These are phyloP conservation scores for Intellagama lesueurii DNA, from an alignment of 2,797 vertebrate genomes.

Conservation along the genomic window DNA sequence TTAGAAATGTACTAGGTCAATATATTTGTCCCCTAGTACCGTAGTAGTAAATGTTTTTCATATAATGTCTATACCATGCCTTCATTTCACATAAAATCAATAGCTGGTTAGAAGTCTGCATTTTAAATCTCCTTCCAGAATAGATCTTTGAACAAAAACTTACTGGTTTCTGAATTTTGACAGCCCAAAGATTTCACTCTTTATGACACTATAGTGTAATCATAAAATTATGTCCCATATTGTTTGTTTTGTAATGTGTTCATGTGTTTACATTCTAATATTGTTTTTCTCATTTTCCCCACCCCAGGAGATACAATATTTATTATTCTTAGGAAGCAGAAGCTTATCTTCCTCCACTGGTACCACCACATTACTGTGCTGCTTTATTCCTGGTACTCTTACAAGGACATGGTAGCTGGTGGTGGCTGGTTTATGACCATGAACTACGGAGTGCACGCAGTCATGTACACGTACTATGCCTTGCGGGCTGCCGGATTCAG, in stretches of 20 bases:
- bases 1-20: fast-evolving
- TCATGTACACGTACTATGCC: slow-evolving; percentile 99
- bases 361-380: slow-evolving; percentile 99
- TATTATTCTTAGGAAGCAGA: slow-evolving; percentile 98
- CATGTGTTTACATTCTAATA: slow-evolving; percentile 52
- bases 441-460: slow-evolving; percentile 98
- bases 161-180: not conserved
- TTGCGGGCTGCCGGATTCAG: slow-evolving; percentile 93
- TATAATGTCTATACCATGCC: not conserved
- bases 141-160: not conserved
- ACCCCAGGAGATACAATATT: slow-evolving; percentile 94
- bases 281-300: not conserved
- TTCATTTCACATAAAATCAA: not conserved
- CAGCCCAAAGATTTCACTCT: not conserved
- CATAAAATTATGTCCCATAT: not conserved
- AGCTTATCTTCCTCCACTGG: slow-evolving; percentile 99
- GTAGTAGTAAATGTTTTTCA: not conserved
- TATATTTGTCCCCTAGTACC: not conserved
- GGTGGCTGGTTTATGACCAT: slow-evolving; percentile 99
- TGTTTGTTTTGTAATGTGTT: not conserved
- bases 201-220: not conserved
- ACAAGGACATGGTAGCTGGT: slow-evolving; percentile 99
- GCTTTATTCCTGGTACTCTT: slow-evolving; percentile 99
- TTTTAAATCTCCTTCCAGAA: not conserved
- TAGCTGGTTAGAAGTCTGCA: not conserved